These are phyloP conservation scores for Hydrotaea cyrtoneurina DNA, from an alignment of 2,888 invertebrate species.

Conservation along the genomic window DNA sequence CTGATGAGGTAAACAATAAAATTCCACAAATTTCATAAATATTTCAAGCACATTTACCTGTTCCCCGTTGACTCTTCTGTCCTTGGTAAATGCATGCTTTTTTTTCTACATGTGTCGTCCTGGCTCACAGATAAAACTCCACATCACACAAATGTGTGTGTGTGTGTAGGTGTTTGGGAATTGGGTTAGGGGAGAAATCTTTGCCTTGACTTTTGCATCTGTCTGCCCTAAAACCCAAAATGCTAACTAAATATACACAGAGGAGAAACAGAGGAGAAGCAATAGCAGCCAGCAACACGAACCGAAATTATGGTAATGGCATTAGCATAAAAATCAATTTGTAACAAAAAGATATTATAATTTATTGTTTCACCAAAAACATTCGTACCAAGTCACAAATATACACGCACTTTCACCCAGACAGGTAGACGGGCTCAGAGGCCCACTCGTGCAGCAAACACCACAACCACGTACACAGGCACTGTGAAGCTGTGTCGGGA, in stretches of 20 bases:
- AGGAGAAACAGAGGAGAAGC: neutral
- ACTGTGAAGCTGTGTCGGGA: no score
- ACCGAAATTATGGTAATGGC: slow-evolving; percentile 45
- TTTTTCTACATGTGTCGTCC: neutral
- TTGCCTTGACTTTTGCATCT: neutral
- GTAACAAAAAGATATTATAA: slow-evolving; percentile 37
- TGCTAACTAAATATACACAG: no score
- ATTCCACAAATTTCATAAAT: slow-evolving; percentile 55
- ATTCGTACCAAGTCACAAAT: no score
- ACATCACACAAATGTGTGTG: neutral
- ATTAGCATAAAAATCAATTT: slow-evolving; percentile 65
- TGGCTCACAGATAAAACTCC: neutral
- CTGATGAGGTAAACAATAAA: slow-evolving; percentile 54
- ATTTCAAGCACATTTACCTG: slow-evolving; percentile 56
- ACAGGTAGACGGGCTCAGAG: neutral
- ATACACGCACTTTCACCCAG: no score
- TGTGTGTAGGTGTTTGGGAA: neutral
- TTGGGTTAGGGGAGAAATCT: slow-evolving; percentile 7
- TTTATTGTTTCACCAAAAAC: slow-evolving; percentile 33
- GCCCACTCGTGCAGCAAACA: no score
- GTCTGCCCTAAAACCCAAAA: neutral
- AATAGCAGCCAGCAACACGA: neutral
- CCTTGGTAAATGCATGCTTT: neutral
- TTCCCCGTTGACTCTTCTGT: neutral
- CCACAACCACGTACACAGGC: no score